phyloP scores from a whole-genome alignment of 2,113 vertebrate species.

The Sarotherodon lohbergeri region DNA sequence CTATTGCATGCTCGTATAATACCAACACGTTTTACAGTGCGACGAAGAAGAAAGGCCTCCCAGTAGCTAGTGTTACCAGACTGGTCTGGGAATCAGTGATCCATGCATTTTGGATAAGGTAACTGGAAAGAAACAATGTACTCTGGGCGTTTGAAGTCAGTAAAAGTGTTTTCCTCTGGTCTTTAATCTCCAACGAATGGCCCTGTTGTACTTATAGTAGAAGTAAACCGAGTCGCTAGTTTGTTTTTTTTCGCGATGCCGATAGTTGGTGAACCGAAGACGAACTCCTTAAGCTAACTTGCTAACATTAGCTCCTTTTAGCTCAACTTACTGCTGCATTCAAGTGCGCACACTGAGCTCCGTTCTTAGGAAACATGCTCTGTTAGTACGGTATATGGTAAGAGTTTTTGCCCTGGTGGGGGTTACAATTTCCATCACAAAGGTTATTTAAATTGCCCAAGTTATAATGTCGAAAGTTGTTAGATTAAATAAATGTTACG shows the following conservation, averaged over 20 bases:
- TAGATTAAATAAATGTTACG: neutral
- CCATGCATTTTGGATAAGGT: conserved; percentile 26
- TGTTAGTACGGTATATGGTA: neutral
- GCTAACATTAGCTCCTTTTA: neutral
- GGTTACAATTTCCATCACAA: neutral
- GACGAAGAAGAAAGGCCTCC: neutral
- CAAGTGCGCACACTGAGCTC: neutral
- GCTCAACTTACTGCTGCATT: conserved; percentile 4
- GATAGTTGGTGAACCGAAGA: neutral
- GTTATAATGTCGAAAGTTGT: neutral
- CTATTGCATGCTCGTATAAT: neutral
- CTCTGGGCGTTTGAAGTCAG: neutral
- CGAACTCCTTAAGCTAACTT: neutral
- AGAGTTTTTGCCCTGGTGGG: neutral
- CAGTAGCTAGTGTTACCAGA: neutral
- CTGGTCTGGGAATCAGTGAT: neutral
- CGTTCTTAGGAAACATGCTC: neutral
- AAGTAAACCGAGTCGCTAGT: neutral
- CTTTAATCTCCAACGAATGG: neutral
- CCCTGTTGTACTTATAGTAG: neutral
- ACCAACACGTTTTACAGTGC: neutral
- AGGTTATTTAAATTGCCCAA: neutral
- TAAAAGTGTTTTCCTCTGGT: neutral
- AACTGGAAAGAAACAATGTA: neutral
- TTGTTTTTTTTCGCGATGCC: neutral